These are phyloP conservation scores for Danio jaintianensis DNA, from an alignment of 2,797 vertebrate species.

Conservation along the genomic window DNA sequence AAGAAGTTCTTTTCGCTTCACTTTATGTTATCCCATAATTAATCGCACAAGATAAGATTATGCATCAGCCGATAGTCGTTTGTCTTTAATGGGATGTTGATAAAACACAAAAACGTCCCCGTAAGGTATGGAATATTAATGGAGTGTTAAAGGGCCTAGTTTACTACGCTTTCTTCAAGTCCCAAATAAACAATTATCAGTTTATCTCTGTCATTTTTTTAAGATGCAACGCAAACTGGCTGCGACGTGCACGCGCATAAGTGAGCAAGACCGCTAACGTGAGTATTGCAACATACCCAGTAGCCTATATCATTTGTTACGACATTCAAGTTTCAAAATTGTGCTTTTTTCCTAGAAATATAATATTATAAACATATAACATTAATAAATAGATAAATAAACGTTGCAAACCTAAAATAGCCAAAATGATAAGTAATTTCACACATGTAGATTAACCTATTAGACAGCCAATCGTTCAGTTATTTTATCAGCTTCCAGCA, in stretches of 20 bases:
- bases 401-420: neutral
- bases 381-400: too few species aligned
- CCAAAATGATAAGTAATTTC: neutral
- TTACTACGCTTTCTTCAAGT: neutral
- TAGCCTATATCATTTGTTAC: neutral
- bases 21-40: conserved; percentile 9
- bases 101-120: neutral
- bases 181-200: neutral
- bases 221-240: neutral
- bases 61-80: neutral
- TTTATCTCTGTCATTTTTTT: neutral
- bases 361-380: too few species aligned
- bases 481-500: neutral
- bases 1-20: neutral
- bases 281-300: neutral
- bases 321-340: too few species aligned
- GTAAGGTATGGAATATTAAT: neutral
- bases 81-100: conserved; percentile 1
- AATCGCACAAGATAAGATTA: neutral
- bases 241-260: neutral
- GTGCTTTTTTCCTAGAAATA: too few species aligned
- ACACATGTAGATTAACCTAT: neutral
- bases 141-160: neutral
- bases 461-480: neutral
- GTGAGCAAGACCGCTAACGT: neutral